Base-by-base conservation (phyloP, 2,888 invertebrate species). In the Netelia fuscicornis region DNA sequence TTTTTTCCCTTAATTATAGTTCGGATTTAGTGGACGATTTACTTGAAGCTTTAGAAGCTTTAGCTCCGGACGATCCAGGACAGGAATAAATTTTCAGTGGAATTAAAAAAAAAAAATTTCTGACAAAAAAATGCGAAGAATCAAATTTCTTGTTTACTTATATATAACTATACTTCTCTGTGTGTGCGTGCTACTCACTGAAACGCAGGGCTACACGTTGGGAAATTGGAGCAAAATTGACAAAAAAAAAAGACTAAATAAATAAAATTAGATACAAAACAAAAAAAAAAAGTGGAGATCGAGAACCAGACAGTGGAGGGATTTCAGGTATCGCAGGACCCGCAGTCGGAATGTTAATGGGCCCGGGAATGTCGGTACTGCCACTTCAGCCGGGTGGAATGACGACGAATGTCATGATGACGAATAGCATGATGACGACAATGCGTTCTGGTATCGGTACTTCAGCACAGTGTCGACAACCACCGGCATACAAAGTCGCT, bases 401-500 rank as follows among this genome's bases (percentile, higher is more conserved):
- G 80, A 86, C 88, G 76, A 72, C 88, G 84, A 80, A 72, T 74
- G 87, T 87, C 74, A 88, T 88, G 86, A 89, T 87, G 75, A 87
- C 89, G 82, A 89, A 89, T 87, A 88, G 87, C 87, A 70, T 86
- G 85, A 86, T 87, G 87, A 84, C 82, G 65, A 80, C 81, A 85
- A 90, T 91, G 89, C 90, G 92, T 81, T 86, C 91, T 20, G 91
- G 91, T 58, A 72, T 89, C 62, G 87, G 77, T 86, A 81, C 90
- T 72, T 81, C 86, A 48, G 84, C 87, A n/a, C 92, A 92, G 84
- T 93, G 92, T 85, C 95, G 97, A 92, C 97, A 97, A 91, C 97
- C 97, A 79, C 97, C 97, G 58, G 96, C 97, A 75, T 98, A 98
- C 95, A 97, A 96, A 92, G 96, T 97, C 88, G 98, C 98, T 72